Base-by-base conservation (phyloP, 2,888 invertebrate genomes). In the Gastrophysa polygoni region DNA sequence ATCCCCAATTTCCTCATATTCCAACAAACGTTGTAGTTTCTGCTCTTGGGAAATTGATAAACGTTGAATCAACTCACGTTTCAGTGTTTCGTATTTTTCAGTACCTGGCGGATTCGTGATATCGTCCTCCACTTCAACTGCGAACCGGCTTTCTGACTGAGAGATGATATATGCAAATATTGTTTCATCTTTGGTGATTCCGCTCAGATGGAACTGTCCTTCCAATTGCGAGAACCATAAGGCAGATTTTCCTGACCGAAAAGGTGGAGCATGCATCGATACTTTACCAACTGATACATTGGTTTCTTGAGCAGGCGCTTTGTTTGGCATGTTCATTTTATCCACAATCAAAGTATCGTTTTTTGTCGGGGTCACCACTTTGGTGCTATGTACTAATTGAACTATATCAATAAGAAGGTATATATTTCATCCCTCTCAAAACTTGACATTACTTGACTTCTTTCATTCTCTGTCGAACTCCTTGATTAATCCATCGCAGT, bases 1-100 rank as follows among this genome's bases (percentile, higher is more conserved):
- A 24, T 50, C 59, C 14, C 61, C 56, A 11, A 61, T 57, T 29
- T 64, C 64, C 34, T 64, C 61, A 18, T 47, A 47, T 38, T 64
- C 64, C 18, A 64, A 21, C 1, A 64, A 49, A 14, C 50, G 52
- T n/a, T 51, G 43, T 16, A 56, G 54, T 32, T 58, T 58, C 17
- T 61, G 47, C 14, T 64, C 64, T 28, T 64, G 54, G 1, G 58
- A 44, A 1, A 51, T 24, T 2, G 24, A 34, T 6, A 51, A 49
- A 2, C 64, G 46, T 24, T 24, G 16, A 32, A 58, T 50, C 6
- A 46, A 46, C 16, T 14, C 46, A 18, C 17, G 17, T 46, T 46
- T 46, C 20, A 46, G 16, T 2, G 16, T 46, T 18, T 46, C 6
- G 16, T 46, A 46, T 46, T 46, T 46, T n/a, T 14, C 46, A 14